Evolutionary conservation across 2,888 invertebrate genomes (phyloP).

Genomic region (Amiota communis): DNA sequence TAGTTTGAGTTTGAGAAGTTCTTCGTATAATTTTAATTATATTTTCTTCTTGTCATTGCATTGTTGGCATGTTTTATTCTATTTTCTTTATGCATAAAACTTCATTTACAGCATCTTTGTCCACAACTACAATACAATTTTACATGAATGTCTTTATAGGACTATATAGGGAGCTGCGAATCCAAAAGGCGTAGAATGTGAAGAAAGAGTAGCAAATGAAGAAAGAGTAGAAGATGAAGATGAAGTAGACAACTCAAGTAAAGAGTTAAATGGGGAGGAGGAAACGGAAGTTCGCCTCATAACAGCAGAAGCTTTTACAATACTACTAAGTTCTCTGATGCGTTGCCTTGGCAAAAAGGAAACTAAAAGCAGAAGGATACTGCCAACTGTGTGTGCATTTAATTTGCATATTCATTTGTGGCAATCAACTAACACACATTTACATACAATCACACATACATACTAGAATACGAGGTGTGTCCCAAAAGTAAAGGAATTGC

Average conservation of each 20-base stretch:
- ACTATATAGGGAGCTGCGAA: no score
- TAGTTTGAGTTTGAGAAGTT: no score
- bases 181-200: neutral
- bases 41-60: neutral
- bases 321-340: neutral
- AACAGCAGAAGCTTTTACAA: neutral
- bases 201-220: neutral
- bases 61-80: constrained; percentile 8
- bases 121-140: neutral
- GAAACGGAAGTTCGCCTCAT: constrained; percentile 13
- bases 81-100: constrained; percentile 28
- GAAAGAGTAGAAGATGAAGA: neutral
- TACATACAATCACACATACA: neutral
- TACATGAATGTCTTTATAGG: neutral
- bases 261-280: neutral
- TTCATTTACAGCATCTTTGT: constrained; percentile 29
- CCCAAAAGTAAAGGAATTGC: no score
- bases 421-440: constrained; percentile 17
- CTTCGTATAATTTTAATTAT: constrained; percentile 29
- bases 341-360: neutral
- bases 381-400: constrained; percentile 27
- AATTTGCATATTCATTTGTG: constrained; percentile 34
- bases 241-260: neutral
- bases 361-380: constrained; percentile 19
- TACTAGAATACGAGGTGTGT: neutral